Conservation (phyloP, 2,888 invertebrate species). For the Sicus ferrugineus region DNA sequence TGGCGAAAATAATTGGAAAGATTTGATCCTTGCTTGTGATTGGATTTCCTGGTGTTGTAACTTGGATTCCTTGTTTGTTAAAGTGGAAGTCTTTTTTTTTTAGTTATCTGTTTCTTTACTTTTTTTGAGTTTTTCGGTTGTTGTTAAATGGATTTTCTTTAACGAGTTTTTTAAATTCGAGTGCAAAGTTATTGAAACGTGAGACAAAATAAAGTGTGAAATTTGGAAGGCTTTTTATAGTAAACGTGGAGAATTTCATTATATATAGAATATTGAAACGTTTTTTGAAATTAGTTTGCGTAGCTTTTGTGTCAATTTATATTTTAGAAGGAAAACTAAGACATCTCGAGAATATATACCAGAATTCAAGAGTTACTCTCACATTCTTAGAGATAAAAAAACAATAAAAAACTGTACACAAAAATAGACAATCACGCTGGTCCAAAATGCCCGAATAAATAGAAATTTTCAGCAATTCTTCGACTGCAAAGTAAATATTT, state of each 20-base stretch:
- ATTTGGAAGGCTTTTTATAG: too few relatives aligned
- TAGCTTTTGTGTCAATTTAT: too few relatives aligned
- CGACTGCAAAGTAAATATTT: neutral
- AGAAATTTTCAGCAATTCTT: neutral
- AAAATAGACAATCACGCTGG: neutral
- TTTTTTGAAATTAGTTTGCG: too few relatives aligned
- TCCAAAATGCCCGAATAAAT: neutral
- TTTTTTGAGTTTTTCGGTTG: slow-evolving; percentile 9
- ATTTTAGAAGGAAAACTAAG: neutral
- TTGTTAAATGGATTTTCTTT: too few relatives aligned
- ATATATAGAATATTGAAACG: too few relatives aligned
- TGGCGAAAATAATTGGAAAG: slow-evolving; percentile 23
- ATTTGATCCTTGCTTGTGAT: slow-evolving; percentile 28
- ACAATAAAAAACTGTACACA: too few relatives aligned
- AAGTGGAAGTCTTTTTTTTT: neutral
- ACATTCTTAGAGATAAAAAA: too few relatives aligned
- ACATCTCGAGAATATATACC: neutral
- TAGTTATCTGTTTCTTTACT: neutral
- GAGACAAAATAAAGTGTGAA: neutral
- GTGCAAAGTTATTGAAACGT: neutral
- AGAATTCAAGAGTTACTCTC: too few relatives aligned
- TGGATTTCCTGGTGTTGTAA: neutral
- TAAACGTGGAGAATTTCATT: neutral
- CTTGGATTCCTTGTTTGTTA: neutral
- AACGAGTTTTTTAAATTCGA: neutral